Base-by-base conservation (phyloP, 2,797 vertebrate genomes). In the Oryzias sinensis region DNA sequence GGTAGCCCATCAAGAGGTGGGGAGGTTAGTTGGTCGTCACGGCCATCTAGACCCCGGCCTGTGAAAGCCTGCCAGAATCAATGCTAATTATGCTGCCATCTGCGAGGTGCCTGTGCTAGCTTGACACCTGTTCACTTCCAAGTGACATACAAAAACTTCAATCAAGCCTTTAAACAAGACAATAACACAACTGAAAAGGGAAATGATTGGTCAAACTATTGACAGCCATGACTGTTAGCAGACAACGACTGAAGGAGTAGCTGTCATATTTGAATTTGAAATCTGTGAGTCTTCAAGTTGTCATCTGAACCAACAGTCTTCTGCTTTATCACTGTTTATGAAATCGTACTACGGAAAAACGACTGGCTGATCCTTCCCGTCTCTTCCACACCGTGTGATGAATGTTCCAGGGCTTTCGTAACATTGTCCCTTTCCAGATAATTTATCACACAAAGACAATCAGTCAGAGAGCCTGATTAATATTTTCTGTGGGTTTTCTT, bases 41-140 rank as follows among this genome's bases (percentile, higher is more conserved):
- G 86, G 88, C 81, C 81, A 89, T 91, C 90, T 85, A 90, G 87
- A 89, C 89, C 89, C 88, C 75, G 85, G 83, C 80, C 84, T 77
- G 81, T 85, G 83, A 87, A 84, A 89, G 79, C 71, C 88, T 82
- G 88, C 87, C 89, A 89, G 88, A 89, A 92, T 92, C 88, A 89
- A 91, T 91, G 90, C 89, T 92, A 92, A 92, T 93, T 90, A 92
- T 86, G 80, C 87, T 82, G 85, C 90, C 88, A 92, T 92, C 90
- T 93, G 90, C 62, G 84, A 86, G 80, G 87, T 83, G 87, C 78
- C 79, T 70, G 82, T 62, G 85, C 80, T 74, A 79, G 76, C 70
- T 84, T 89, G 87, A 91, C 90, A 91, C 90, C 91, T 91, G 90
- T 91, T 90, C 88, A 84, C 83, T 79, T 85, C 77, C 77, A 84